phyloP scores from a whole-genome alignment of 2,113 vertebrate species.

The Jacana jacana region DNA sequence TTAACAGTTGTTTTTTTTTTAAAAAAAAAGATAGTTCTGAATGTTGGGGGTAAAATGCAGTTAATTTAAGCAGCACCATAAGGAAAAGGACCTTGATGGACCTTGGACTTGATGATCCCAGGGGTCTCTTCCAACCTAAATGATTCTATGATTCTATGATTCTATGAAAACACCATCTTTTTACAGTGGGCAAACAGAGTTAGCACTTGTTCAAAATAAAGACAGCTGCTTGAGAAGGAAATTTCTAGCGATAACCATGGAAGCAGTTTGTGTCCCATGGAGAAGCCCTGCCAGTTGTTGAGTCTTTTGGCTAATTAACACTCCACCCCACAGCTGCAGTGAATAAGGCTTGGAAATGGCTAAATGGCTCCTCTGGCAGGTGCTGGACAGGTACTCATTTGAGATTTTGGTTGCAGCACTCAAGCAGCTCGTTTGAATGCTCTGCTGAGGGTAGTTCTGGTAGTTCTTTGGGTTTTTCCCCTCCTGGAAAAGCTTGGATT shows the following conservation, averaged over 20 bases:
- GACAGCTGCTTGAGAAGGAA: background rate
- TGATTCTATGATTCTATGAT: too few relatives aligned
- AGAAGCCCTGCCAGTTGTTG: background rate
- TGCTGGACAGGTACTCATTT: background rate
- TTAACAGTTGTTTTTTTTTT: background rate
- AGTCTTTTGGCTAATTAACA: background rate
- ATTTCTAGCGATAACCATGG: background rate
- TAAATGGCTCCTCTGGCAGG: background rate
- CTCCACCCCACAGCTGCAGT: background rate
- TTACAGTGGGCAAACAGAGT: background rate
- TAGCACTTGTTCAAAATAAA: background rate
- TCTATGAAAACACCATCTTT: background rate
- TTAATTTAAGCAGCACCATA: background rate
- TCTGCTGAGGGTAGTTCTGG: fast-evolving
- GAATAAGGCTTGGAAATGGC: background rate
- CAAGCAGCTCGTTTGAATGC: background rate
- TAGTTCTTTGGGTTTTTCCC: background rate
- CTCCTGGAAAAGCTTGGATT: background rate
- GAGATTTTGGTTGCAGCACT: background rate
- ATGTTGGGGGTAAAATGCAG: background rate
- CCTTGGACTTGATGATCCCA: too few relatives aligned
- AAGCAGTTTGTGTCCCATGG: background rate
- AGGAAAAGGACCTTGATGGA: too few relatives aligned
- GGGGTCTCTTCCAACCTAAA: too few relatives aligned
- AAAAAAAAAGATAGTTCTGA: background rate